phyloP scores from a whole-genome alignment of 2,797 vertebrate species.

The Darevskia mixta region DNA sequence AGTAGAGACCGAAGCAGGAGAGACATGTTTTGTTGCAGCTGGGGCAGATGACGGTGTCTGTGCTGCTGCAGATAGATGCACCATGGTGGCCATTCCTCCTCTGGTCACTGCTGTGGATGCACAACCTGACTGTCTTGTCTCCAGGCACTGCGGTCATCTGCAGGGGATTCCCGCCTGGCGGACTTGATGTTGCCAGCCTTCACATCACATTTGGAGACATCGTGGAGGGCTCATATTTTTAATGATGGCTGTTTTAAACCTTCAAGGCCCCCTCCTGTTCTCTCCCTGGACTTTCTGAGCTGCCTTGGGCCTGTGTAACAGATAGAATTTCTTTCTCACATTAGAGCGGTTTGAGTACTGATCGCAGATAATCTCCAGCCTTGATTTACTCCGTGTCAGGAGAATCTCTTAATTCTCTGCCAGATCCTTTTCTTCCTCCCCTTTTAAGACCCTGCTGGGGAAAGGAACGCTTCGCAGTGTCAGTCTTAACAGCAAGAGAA shows the following conservation, averaged over 20 bases:
- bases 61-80: too few species aligned
- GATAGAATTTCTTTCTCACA: constrained; percentile 30
- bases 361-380: constrained; percentile 34
- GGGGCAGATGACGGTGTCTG: too few species aligned
- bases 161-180: too few species aligned
- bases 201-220: too few species aligned
- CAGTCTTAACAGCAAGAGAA: not conserved
- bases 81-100: too few species aligned
- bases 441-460: not conserved
- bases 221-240: not conserved
- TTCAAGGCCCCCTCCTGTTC: not conserved
- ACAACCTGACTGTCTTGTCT: too few species aligned
- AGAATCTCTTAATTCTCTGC: constrained; percentile 19
- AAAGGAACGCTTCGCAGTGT: not conserved
- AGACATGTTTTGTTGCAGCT: too few species aligned
- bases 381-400: constrained; percentile 1
- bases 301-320: not conserved
- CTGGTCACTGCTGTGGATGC: too few species aligned
- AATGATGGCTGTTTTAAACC: constrained; percentile 7
- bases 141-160: too few species aligned
- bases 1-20: too few species aligned
- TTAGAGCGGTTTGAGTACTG: not conserved
- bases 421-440: constrained; percentile 14
- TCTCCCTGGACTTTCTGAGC: not conserved
- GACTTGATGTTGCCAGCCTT: too few species aligned